Percentiles rank a stretch among this genome's conserved stretches.
Conservation (phyloP, 2,888 invertebrate genomes). For the Cerastoderma edule region DNA sequence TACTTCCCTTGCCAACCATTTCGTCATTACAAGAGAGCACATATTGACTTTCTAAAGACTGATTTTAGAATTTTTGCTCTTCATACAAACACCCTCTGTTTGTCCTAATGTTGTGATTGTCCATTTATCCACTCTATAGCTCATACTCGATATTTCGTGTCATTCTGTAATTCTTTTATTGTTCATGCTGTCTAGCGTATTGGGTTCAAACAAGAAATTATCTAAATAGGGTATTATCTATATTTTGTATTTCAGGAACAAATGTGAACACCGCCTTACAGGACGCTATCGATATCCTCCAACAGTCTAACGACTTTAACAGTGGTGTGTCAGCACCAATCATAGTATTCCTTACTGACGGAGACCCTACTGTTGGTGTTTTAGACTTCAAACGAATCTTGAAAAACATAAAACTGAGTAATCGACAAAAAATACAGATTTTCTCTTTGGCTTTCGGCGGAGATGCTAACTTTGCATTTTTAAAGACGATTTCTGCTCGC, state of each 20-base stretch:
- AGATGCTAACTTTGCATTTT: slow-evolving; percentile 88
- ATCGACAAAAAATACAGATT: slow-evolving; percentile 82
- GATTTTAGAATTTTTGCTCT: too few species aligned
- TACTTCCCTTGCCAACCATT: too few species aligned
- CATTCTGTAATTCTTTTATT: too few species aligned
- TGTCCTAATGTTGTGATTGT: too few species aligned
- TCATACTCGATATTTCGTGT: too few species aligned
- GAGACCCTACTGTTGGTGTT: slow-evolving; percentile 83
- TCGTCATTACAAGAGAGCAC: too few species aligned
- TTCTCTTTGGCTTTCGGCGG: slow-evolving; percentile 90
- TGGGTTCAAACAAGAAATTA: too few species aligned
- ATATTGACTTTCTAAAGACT: too few species aligned
- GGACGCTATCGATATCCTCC: slow-evolving; percentile 63
- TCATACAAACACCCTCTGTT: too few species aligned
- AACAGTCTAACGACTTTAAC: slow-evolving; percentile 37
- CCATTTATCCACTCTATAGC: too few species aligned
- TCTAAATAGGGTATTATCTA: not conserved
- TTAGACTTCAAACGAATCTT: slow-evolving; percentile 77
- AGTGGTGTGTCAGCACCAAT: slow-evolving; percentile 65
- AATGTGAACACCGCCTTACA: slow-evolving; percentile 71
- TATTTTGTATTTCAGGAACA: slow-evolving; percentile 63
- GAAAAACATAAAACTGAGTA: slow-evolving; percentile 60
- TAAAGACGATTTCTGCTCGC: slow-evolving; percentile 88
- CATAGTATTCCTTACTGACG: slow-evolving; percentile 85
- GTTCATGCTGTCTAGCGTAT: too few species aligned